Base-by-base conservation (phyloP, 2,113 vertebrate species). In the Chloropsis hardwickii region DNA sequence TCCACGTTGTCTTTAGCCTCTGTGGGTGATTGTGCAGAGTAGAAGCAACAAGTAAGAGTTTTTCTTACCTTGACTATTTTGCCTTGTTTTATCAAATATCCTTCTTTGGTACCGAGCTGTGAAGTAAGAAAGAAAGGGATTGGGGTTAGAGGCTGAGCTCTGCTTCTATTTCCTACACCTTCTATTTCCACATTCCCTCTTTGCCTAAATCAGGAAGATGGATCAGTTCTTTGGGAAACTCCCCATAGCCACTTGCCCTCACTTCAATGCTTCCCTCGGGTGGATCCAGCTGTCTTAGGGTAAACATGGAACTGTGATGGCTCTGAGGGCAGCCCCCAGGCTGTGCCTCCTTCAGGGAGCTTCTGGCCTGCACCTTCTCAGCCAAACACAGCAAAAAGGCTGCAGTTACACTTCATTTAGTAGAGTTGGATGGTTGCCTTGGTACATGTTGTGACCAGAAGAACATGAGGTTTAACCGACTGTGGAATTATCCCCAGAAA, bases 101-200 rank as follows among this genome's bases (percentile, higher is more conserved):
- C 99, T 96, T 99, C 99, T 90, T 99, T 99, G 15, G 99, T 99
- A 20, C 99, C 99, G 42, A 99, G 97, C 99, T 99, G 98, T 53
- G 97, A 97, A 95, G 44, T 90, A 85, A 97, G 21, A 95, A 91
- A 29, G 33, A 78, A 37, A 28, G 8, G 22, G 45, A 80, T 16
- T 0, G 0, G 12, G 12, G 48, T 96, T 94, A 96, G 90, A 78
- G 45, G 10, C 14, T 9, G 28, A 78, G 37, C 28, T 78, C n/a
- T 74, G 20, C 48, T 92, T 83, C 31, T 23, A 3, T 21, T 64
- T 83, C 37, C 37, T 37, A 37, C 37, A 37, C 37, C 37, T 37
- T 37, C 37, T 37, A 37, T 37, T 37, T 37, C 35, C 72, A 60
- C 15, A 22, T 44, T 5, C 13, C 9, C 60, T 42, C 40, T 84